Base-by-base conservation (phyloP, 1,140 invertebrate genomes). In the Calosoma granatense region DNA sequence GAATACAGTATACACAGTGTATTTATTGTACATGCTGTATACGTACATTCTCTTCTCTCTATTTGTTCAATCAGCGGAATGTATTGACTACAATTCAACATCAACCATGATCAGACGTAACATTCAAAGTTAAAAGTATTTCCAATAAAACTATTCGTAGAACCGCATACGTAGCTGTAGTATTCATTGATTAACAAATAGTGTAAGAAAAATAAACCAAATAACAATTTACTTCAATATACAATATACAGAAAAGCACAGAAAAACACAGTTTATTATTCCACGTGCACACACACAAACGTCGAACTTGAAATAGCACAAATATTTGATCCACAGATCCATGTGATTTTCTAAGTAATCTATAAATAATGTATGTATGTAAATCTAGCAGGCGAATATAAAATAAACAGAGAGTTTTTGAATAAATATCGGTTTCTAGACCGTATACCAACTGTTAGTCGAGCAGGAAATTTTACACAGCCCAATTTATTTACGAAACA, bases 341-440 rank as follows among this genome's bases (percentile, higher is more conserved):
- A 17, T 47, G 17, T 17, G 9, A 17, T 30, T 30, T 47, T 47
- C 41, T 17, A 47, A 47, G 41, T 47, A 17, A 47, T 12, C 41
- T 47, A 47, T 47, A 47, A 47, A 47, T 47, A 47, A 47, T 47
- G 41, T 47, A 47, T 47, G 41, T 47, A 47, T 47, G 41, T 47
- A 47, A 47, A 47, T 47, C 15, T 9, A 4, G 41, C 6, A 17
- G 41, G 6, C 6, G 17, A 47, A 17, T 17, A 47, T 47, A 47
- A 47, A 47, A 47, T 47, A 47, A 47, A 47, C 41, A 47, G 17
- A 47, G 41, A 47, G 9, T 17, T 47, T 47, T 17, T 47, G 41
- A 47, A 47, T 47, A 47, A 47, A 47, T 47, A 47, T 47, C 41
- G 17, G 41, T 47, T 47, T 47, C 41, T 17, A 17, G 17, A 47